These are phyloP conservation scores for Vanessa atalanta DNA, from an alignment of 1,140 invertebrate species.

Conservation along the genomic window DNA sequence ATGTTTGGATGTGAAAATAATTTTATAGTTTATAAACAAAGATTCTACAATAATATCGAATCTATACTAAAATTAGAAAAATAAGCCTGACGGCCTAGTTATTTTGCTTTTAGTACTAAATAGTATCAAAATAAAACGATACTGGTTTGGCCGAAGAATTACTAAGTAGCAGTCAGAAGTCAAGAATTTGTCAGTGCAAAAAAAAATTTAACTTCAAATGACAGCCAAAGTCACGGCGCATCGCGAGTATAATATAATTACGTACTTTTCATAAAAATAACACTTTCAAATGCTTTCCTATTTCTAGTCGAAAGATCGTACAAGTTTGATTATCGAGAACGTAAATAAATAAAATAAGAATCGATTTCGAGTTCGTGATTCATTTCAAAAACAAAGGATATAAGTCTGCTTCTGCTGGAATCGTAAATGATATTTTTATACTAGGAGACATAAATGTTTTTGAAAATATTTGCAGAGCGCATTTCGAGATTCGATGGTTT, in stretches of 20 bases:
- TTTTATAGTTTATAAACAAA: too few species aligned
- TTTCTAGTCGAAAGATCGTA: slow-evolving; percentile 15
- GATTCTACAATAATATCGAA: too few species aligned
- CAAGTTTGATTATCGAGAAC: slow-evolving; percentile 38
- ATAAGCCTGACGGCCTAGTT: too few species aligned
- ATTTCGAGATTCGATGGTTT: not conserved
- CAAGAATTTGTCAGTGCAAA: too few species aligned
- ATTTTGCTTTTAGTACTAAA: too few species aligned
- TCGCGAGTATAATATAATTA: not conserved
- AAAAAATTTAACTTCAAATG: too few species aligned
- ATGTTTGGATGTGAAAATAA: too few species aligned
- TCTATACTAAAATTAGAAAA: too few species aligned
- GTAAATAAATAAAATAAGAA: slow-evolving; percentile 43
- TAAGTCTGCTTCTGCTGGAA: slow-evolving; percentile 36
- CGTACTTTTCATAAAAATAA: not conserved
- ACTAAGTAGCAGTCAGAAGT: too few species aligned
- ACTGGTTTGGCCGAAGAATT: too few species aligned
- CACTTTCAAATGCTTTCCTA: not conserved
- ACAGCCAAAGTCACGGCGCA: too few species aligned
- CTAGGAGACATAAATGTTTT: slow-evolving; percentile 8
- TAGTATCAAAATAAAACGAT: too few species aligned
- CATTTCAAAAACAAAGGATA: slow-evolving; percentile 63
- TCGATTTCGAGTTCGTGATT: slow-evolving; percentile 59
- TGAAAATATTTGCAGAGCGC: not conserved
- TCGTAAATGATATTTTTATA: slow-evolving; percentile 30